Evolutionary conservation across 2,797 vertebrate species (phyloP).

Genomic region (Cuculus canorus): DNA sequence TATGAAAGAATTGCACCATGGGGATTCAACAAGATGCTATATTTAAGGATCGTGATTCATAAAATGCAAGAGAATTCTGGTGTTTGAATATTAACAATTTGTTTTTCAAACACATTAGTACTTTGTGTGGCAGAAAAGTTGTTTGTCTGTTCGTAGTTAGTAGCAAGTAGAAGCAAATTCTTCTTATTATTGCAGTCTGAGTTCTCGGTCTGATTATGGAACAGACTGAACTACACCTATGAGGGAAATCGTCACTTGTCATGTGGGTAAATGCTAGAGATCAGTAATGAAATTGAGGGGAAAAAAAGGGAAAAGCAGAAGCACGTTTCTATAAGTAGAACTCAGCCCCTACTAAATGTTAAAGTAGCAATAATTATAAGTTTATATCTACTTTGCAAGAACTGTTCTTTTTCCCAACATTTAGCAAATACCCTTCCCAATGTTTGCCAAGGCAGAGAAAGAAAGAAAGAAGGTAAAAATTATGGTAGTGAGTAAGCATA

Average conservation of each 20-base stretch:
- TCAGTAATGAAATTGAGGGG: background rate
- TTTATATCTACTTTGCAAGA: background rate
- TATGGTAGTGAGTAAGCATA: background rate
- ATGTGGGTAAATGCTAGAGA: background rate
- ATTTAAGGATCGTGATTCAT: background rate
- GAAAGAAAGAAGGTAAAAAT: background rate
- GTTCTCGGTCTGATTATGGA: background rate
- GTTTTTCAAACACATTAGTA: background rate
- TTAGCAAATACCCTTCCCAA: background rate
- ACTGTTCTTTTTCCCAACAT: background rate
- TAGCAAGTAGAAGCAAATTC: background rate
- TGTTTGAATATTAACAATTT: background rate
- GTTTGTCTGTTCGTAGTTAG: background rate
- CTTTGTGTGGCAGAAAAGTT: background rate
- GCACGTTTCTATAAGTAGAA: background rate
- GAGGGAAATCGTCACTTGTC: background rate
- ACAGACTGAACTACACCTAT: background rate
- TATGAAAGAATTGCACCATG: background rate
- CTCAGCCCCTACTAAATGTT: background rate
- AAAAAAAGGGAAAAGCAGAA: background rate
- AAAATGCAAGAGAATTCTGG: background rate
- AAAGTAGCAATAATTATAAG: background rate
- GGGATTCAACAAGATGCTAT: background rate
- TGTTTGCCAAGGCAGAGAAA: background rate
- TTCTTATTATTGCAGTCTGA: background rate